Conservation (phyloP, 2,113 vertebrate genomes). For the Boulengeromyrus knoepffleri region DNA sequence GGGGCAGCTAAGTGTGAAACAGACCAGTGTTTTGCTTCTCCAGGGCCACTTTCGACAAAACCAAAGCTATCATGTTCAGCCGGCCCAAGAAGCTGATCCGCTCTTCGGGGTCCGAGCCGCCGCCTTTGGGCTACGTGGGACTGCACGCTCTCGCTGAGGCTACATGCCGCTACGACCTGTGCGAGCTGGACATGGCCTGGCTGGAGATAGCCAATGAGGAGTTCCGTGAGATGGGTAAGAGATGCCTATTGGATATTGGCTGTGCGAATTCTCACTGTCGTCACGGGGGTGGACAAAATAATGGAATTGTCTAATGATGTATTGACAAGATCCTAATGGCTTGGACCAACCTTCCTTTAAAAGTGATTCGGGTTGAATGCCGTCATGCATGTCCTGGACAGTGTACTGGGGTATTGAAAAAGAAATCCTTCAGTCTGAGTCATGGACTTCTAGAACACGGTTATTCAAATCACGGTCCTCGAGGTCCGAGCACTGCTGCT, state of each 20-base stretch:
- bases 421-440: not conserved
- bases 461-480: too few relatives aligned
- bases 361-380: not conserved
- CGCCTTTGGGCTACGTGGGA: constrained; percentile 79
- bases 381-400: not conserved
- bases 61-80: constrained; percentile 68
- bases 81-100: constrained; percentile 83
- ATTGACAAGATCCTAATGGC: not conserved
- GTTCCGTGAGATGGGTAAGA: constrained; percentile 86
- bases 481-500: too few relatives aligned
- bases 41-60: constrained; percentile 71
- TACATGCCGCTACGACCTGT: constrained; percentile 85
- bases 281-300: not conserved
- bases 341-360: not conserved
- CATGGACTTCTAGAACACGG: not conserved
- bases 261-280: not conserved
- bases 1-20: not conserved
- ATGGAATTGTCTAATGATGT: not conserved
- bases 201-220: constrained; percentile 79
- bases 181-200: constrained; percentile 81
- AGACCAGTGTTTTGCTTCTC: not conserved
- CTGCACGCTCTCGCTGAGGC: constrained; percentile 78
- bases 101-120: constrained; percentile 69
- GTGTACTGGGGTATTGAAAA: not conserved
- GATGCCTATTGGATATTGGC: not conserved